Base-by-base conservation (phyloP, 2,113 vertebrate species). In the Phainopepla nitens region DNA sequence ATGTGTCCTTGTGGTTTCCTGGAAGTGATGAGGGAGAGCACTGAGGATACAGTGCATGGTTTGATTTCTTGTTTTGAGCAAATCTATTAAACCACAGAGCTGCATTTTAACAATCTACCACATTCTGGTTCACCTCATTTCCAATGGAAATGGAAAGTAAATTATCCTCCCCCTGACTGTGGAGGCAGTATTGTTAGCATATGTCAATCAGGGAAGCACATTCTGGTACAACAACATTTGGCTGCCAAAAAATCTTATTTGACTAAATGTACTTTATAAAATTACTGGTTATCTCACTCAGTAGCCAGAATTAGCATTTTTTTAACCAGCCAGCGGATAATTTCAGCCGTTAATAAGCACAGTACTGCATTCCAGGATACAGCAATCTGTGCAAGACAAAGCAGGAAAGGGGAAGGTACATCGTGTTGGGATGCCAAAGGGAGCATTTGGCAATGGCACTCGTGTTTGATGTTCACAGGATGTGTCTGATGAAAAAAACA, bases 131-230 rank as follows among this genome's bases (percentile, higher is more conserved):
- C 90, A 90, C 88, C 94, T 97, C 79, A 90, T 96, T 95, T 92
- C 90, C 96, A 96, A 96, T 93, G 92, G 94, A 95, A 96, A 97
- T 95, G 96, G 42, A 92, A 87, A 90, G 93, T 94, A 94, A 95
- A 95, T 96, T 75, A 81, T 95, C 94, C 90, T 95, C 82, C 94
- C 80, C 64, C 82, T 88, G 93, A 44, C 88, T 90, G 90, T 68
- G 88, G 93, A 96, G 93, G 95, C 88, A 86, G 93, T 70, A 89
- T 94, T 96, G 94, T 96, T 93, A 95, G 94, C 92, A 92, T 93
- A 90, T 92, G 94, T 79, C 95, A 97, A 94, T 96, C 96, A 97
- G 88, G 50, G 68, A 86, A 92, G 93, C 79, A 90, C 90, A 70
- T 93, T 83, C 93, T 95, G 80, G 91, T 94, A 93, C 93, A 93